Percentiles rank a stretch among this genome's conserved stretches.
Evolutionary conservation across 2,797 vertebrate species (phyloP).

Genomic region (Anguilla pacifica): DNA sequence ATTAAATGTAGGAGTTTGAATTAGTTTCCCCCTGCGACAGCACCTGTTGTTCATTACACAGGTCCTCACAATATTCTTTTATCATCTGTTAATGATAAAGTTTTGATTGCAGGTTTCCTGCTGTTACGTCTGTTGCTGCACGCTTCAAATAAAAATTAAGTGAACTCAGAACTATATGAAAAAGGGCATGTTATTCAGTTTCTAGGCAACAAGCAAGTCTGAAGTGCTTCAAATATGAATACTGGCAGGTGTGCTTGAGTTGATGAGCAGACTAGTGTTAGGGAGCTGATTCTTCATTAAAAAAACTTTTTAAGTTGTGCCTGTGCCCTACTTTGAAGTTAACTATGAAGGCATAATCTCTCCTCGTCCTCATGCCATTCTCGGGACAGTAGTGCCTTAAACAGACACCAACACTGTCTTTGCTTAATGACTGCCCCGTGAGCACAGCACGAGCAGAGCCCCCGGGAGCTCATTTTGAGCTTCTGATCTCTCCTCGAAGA

Average conservation of each 20-base stretch:
- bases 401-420: background rate
- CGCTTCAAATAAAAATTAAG: background rate
- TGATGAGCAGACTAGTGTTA: background rate
- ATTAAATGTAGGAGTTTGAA: background rate
- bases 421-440: slow-evolving; percentile 1
- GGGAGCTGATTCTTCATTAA: background rate
- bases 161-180: background rate
- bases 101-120: background rate
- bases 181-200: background rate
- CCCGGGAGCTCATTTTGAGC: slow-evolving; percentile 23
- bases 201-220: background rate
- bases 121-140: background rate
- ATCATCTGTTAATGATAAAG: background rate
- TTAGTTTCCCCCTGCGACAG: background rate
- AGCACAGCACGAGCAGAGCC: background rate
- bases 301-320: background rate
- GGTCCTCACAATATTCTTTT: background rate
- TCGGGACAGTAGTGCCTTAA: background rate
- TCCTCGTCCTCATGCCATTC: background rate
- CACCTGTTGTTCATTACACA: background rate
- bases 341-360: no score
- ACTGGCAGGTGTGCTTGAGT: background rate
- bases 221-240: background rate
- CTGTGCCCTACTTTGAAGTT: background rate
- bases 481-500: slow-evolving; percentile 14